phyloP scores from a whole-genome alignment of 1,140 invertebrate genomes.

The Ganaspis sp. region DNA sequence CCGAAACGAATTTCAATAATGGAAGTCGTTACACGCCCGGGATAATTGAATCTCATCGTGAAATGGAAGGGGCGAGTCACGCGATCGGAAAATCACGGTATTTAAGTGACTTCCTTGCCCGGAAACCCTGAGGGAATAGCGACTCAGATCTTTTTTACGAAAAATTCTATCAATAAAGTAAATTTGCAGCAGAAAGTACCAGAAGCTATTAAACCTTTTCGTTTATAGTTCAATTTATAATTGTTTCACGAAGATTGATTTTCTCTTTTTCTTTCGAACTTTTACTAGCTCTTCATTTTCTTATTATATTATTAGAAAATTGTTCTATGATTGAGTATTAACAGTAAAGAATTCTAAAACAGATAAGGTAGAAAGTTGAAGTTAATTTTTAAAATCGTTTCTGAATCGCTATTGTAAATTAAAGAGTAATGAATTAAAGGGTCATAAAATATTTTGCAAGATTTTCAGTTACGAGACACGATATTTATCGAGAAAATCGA shows the following conservation, averaged over 20 bases:
- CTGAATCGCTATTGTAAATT: no score
- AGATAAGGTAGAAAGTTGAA: no score
- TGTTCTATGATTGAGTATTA: no score
- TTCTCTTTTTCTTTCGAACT: neutral
- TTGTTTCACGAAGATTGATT: neutral
- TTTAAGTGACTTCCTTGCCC: constrained; percentile 5
- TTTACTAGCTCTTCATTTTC: constrained; percentile 36
- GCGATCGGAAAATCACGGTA: constrained; percentile 32
- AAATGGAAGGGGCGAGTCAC: constrained; percentile 9
- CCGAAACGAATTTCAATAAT: constrained; percentile 20
- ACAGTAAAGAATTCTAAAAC: no score
- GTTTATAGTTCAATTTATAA: neutral
- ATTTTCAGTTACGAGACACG: neutral
- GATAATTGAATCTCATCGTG: constrained; percentile 23
- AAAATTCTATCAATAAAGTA: neutral
- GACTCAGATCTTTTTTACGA: neutral
- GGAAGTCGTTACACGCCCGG: neutral
- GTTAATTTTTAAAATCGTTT: no score
- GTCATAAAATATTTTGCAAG: neutral
- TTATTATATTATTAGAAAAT: neutral
- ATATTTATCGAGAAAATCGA: constrained; percentile 37
- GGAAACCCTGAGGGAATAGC: neutral
- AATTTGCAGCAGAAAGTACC: neutral
- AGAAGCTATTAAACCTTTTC: neutral
- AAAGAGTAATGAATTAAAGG: neutral